Base-by-base conservation (phyloP, 2,888 invertebrate species). In the Lasioglossum marginatum region DNA sequence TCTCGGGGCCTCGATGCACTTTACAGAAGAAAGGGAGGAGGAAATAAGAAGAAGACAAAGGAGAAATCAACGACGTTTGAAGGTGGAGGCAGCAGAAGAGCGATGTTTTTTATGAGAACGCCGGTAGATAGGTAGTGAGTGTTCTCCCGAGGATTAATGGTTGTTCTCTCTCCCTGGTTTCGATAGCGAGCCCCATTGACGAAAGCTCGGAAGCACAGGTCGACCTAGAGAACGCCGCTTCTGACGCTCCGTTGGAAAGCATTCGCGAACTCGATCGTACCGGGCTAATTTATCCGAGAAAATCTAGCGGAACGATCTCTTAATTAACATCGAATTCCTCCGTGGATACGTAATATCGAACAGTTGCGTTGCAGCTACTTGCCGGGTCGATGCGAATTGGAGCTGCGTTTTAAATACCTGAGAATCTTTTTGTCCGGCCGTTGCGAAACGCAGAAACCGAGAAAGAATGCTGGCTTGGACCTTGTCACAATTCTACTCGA, bases 61-160 rank as follows among this genome's bases (percentile, higher is more conserved):
- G 78, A 79, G 85, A 73, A 68, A 79, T 70, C 60, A 77, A 79
- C 63, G 57, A 77, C 68, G 78, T 19, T 43, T 34, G 43, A 68
- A 75, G 48, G 70, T 40, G 43, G 57, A 27, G 48, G 45, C 40
- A 70, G 57, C 68, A 60, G 84, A 79, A 63, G 81, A 82, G 80
- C 77, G 82, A 73, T 81, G 76, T 81, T 89, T 83, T 87, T 91
- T 88, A 78, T 40, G 68, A 66, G 83, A 85, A 83, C 74, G 77
- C 82, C 79, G 37, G 77, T 52, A 77, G 87, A 91, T 89, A 85
- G 80, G 82, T 84, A 81, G 82, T 76, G 68, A 80, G 82, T 79
- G 83, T 87, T 89, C 85, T 27, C 27, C 27, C 68, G 75, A 74
- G 76, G 88, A 91, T 88, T 89, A 85, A 91, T 87, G 83, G 79